Conservation (phyloP, 2,797 vertebrate species). For the Astyanax mexicanus region DNA sequence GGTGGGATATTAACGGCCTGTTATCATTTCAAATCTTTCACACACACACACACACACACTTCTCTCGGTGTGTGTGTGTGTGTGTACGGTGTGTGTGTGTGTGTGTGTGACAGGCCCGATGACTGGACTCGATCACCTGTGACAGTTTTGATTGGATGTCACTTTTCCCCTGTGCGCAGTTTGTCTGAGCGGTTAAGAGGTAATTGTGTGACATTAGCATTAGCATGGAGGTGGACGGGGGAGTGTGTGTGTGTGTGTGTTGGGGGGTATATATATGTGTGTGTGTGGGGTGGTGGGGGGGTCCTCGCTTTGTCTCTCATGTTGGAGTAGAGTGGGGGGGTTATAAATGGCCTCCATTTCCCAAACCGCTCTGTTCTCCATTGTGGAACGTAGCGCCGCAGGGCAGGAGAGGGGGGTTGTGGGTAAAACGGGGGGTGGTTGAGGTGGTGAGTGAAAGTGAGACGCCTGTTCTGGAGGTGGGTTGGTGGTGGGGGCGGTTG, state of each 20-base stretch:
- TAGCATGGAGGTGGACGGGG: conserved; percentile 26
- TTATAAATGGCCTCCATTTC: conserved; percentile 87
- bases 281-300: conserved; percentile 57
- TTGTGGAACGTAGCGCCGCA: conserved; percentile 63
- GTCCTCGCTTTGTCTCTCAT: conserved; percentile 81
- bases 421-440: conserved; percentile 65
- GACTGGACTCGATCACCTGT: conserved; percentile 99
- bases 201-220: conserved; percentile 99
- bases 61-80: conserved; percentile 4
- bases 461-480: conserved; percentile 44
- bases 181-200: conserved; percentile 99
- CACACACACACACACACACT: conserved; percentile 32
- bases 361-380: conserved; percentile 76
- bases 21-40: conserved; percentile 67
- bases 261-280: too few relatives aligned
- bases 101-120: conserved; percentile 73
- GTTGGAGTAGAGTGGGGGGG: conserved; percentile 76
- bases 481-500: not conserved
- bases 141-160: conserved; percentile 99
- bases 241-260: conserved; percentile 65
- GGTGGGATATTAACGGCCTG: conserved; percentile 64
- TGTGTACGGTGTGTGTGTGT: too few relatives aligned
- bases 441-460: conserved; percentile 65
- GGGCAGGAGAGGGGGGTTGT: conserved; percentile 61
- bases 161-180: conserved; percentile 92